Percentiles rank a stretch among this genome's conserved stretches.
phyloP scores from a whole-genome alignment of 2,113 vertebrate species.

The Podilymbus podiceps region DNA sequence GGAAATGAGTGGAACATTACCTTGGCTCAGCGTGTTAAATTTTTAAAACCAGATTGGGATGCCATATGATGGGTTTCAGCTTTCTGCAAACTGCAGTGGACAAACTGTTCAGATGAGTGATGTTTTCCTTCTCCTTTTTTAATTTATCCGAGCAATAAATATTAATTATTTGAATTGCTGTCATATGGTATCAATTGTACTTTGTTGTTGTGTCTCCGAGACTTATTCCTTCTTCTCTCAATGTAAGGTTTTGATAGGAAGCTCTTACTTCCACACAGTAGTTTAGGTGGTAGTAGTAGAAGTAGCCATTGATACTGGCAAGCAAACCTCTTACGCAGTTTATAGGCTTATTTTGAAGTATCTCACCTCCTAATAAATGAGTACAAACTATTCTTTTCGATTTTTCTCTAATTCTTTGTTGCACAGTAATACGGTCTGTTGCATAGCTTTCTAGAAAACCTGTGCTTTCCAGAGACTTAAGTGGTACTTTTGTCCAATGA shows the following conservation, averaged over 20 bases:
- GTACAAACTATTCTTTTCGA: rapidly evolving
- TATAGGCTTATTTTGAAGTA: background rate
- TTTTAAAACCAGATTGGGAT: background rate
- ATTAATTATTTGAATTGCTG: background rate
- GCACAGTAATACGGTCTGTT: too few species aligned
- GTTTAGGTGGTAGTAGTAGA: too few species aligned
- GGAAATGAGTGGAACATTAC: constrained; percentile 10
- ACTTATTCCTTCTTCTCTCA: background rate
- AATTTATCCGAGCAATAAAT: background rate
- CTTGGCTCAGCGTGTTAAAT: background rate
- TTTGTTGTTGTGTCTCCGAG: background rate
- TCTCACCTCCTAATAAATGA: background rate
- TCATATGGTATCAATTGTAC: background rate
- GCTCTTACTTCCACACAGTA: background rate
- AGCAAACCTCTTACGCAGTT: background rate
- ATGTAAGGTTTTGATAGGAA: background rate
- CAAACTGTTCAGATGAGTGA: background rate
- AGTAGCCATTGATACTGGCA: background rate
- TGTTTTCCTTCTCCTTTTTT: background rate
- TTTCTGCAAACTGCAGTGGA: background rate
- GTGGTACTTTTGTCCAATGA: background rate
- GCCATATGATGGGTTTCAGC: background rate
- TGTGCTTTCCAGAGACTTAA: background rate
- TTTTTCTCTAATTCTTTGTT: background rate
- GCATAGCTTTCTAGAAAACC: background rate